phyloP scores from a whole-genome alignment of 1,140 invertebrate genomes.

The Pygmarrhopalites habei region DNA sequence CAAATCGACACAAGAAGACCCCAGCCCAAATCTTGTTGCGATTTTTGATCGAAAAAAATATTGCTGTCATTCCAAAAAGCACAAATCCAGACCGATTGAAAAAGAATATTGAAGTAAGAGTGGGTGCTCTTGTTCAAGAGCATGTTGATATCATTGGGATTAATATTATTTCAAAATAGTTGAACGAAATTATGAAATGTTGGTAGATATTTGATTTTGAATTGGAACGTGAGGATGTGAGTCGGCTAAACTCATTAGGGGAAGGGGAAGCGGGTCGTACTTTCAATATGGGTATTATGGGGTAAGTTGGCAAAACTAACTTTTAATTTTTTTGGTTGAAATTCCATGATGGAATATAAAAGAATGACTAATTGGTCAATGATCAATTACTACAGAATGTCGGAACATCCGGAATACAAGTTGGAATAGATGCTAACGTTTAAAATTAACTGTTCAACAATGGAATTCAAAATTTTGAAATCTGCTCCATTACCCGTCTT shows the following conservation, averaged over 20 bases:
- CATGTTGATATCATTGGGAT: too few relatives aligned
- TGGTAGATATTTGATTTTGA: conserved; percentile 53
- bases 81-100: conserved; percentile 61
- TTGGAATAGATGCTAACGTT: too few relatives aligned
- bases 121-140: neutral
- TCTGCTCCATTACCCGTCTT: too few relatives aligned
- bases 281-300: neutral
- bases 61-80: conserved; percentile 78
- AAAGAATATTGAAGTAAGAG: conserved; percentile 48
- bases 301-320: too few relatives aligned
- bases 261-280: conserved; percentile 49
- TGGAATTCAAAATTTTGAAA: too few relatives aligned
- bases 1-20: conserved; percentile 58
- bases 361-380: too few relatives aligned
- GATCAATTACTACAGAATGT: too few relatives aligned
- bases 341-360: too few relatives aligned
- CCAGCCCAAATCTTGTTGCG: conserved; percentile 70
- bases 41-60: conserved; percentile 62
- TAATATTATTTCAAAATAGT: neutral
- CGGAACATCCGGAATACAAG: too few relatives aligned
- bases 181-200: neutral
- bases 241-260: conserved; percentile 50
- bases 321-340: too few relatives aligned
- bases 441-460: too few relatives aligned
- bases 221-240: conserved; percentile 49